phyloP scores from a whole-genome alignment of 1,140 invertebrate genomes.

The Cydia fagiglandana region DNA sequence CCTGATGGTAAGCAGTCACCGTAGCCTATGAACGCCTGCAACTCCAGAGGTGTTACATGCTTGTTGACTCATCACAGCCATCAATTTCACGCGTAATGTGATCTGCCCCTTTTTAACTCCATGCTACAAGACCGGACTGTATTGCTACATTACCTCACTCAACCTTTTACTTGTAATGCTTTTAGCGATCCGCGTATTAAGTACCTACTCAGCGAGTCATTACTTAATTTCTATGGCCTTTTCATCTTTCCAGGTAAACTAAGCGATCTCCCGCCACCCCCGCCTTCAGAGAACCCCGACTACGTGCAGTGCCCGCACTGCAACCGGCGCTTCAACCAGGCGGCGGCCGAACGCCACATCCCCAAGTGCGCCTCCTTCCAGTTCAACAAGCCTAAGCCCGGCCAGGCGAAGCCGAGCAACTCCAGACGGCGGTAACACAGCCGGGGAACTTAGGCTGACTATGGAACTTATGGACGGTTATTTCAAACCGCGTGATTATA shows the following conservation, averaged over 20 bases:
- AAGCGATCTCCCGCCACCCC: constrained; percentile 93
- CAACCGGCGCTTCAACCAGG: constrained; percentile 90
- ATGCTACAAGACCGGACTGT: too few relatives aligned
- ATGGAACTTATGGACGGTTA: neutral
- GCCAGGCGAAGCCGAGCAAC: constrained; percentile 47
- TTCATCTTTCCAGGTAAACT: constrained; percentile 81
- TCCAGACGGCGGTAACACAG: constrained; percentile 53
- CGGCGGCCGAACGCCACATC: constrained; percentile 94
- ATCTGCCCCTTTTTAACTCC: too few relatives aligned
- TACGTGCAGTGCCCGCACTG: constrained; percentile 96
- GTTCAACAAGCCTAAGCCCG: constrained; percentile 85
- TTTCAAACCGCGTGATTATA: neutral
- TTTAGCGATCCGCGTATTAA: too few relatives aligned
- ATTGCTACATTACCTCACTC: too few relatives aligned
- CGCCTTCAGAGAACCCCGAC: constrained; percentile 91
- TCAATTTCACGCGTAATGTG: too few relatives aligned
- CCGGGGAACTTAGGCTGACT: neutral
- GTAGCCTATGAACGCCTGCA: too few relatives aligned
- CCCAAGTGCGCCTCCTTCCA: constrained; percentile 93
- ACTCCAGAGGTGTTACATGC: too few relatives aligned
- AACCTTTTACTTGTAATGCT: too few relatives aligned
- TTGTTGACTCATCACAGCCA: too few relatives aligned
- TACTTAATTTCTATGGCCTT: too few relatives aligned
- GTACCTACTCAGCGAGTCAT: too few relatives aligned
- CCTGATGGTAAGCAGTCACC: too few relatives aligned